These are phyloP conservation scores for Leucophora obtusa DNA, from an alignment of 2,888 invertebrate species.

Conservation along the genomic window DNA sequence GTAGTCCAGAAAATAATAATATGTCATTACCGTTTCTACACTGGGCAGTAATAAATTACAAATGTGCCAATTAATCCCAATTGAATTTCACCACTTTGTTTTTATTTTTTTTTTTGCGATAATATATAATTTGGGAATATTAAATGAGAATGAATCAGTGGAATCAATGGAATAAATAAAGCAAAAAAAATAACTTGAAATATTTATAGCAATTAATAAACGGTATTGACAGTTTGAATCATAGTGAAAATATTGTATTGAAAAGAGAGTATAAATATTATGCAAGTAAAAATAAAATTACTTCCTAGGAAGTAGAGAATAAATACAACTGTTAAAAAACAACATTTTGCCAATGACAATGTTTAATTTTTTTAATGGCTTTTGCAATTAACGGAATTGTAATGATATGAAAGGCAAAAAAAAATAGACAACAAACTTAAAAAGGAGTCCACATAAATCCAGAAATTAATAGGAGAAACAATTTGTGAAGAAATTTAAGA, in stretches of 20 bases:
- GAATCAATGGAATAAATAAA: neutral
- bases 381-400: neutral
- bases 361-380: slow-evolving; percentile 5
- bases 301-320: neutral
- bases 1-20: no score
- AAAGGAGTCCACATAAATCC: neutral
- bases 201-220: slow-evolving; percentile 7
- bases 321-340: neutral
- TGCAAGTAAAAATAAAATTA: slow-evolving; percentile 3
- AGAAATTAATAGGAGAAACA: no score
- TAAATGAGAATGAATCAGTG: slow-evolving; percentile 1
- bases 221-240: slow-evolving; percentile 12
- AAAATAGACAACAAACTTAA: neutral
- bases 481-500: no score
- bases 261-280: neutral
- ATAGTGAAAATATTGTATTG: neutral
- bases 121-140: slow-evolving; percentile 3
- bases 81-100: slow-evolving; percentile 27
- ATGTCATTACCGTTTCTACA: no score
- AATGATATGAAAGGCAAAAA: neutral
- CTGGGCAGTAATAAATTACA: slow-evolving; percentile 50
- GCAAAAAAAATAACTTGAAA: neutral
- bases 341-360: neutral
- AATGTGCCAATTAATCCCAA: slow-evolving; percentile 38
- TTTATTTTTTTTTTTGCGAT: neutral